Conservation (phyloP, 2,113 vertebrate genomes). For the Catharus bicknelli region DNA sequence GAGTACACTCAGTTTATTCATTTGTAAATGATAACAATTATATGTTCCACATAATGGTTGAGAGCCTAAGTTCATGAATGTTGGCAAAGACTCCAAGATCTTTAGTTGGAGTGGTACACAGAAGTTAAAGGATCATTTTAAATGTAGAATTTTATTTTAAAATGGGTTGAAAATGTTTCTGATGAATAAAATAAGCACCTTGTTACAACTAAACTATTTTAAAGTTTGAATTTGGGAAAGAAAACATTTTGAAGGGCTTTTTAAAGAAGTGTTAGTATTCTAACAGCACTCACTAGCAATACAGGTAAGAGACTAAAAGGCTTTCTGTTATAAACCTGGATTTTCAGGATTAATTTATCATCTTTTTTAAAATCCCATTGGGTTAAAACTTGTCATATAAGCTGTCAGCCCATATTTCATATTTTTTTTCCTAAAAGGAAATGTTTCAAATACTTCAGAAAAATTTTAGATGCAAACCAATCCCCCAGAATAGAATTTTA, state of each 20-base stretch:
- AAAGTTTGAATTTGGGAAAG: conserved; percentile 11
- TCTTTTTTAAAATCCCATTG: conserved; percentile 54
- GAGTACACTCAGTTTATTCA: neutral
- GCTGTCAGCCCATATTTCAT: conserved; percentile 35
- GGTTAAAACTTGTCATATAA: conserved; percentile 52
- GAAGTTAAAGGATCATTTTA: neutral
- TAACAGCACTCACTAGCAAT: neutral
- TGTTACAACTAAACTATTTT: neutral
- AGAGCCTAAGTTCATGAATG: neutral
- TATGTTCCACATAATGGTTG: neutral
- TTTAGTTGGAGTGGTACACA: neutral
- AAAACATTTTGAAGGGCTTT: conserved; percentile 7
- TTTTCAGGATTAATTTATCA: conserved; percentile 62
- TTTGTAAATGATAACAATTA: neutral
- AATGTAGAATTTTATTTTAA: neutral
- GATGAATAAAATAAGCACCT: neutral
- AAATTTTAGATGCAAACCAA: neutral
- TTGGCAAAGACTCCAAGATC: neutral
- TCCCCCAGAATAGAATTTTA: neutral
- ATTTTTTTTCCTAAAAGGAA: neutral
- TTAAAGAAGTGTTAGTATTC: neutral
- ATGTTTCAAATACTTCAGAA: conserved; percentile 25
- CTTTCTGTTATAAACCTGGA: conserved; percentile 51
- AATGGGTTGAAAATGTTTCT: neutral
- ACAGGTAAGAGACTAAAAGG: conserved; percentile 10